Evolutionary conservation across 2,113 vertebrate genomes (phyloP), one percentile per base, ranked within the genome.

Genomic region (Pangasianodon gigas): DNA sequence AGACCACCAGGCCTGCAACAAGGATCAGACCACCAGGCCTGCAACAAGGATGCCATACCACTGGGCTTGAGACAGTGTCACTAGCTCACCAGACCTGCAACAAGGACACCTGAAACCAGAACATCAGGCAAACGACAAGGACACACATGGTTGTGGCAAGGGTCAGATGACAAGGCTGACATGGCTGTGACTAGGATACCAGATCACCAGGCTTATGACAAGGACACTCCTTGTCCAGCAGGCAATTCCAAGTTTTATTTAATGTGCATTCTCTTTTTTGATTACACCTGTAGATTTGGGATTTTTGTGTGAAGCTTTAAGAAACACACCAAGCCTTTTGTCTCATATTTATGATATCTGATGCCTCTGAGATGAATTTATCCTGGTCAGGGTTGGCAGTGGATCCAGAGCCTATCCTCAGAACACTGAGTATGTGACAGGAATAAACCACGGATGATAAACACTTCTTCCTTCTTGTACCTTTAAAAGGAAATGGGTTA

Each of bases 71-170:
- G 44, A 48, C 44, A 48, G 9, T 48, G 44, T 14, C 21, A 79
- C 13, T 29, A 79, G 24, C 37, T 75, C 71, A 75, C 71, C 29
- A 14, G 71, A 29, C 2, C 71, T 26, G 41, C 8, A 46, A 24
- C 46, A 51, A 48, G 21, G 44, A 79, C 2, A 29, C 10, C 75
- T n/a, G 14, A 52, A 6, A 81, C 48, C 79, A 81, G 79, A 18
- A 0, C 1, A 7, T 11, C 48, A n/a, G 29, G 0, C 4, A 13
- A 6, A 6, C 8, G 51, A n/a, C 48, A 11, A n/a, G 6, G 48
- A 81, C 48, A 54, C 52, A 65, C 8, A 9, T n/a, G 62, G 26
- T n/a, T 26, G 9, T n/a, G 29, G 62, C 26, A n/a, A 65, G 69
- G 69, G 9, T 41, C 32, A 41, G 18, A 74, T 19, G 37, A 74